These are phyloP conservation scores for Sigmodon hispidus DNA, from an alignment of 2,113 vertebrate genomes.

Conservation along the genomic window DNA sequence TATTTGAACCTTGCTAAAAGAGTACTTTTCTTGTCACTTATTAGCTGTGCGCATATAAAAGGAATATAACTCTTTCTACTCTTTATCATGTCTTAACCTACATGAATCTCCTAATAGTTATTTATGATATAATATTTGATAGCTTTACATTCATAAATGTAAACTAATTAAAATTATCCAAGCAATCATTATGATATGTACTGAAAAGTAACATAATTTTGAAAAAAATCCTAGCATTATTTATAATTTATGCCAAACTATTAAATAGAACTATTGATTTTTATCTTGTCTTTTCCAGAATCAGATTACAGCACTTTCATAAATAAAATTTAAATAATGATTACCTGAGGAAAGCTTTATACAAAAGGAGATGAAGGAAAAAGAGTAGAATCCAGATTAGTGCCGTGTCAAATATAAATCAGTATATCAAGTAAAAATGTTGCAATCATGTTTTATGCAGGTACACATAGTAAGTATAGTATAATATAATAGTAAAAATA, in stretches of 20 bases:
- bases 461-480: too few relatives aligned
- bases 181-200: not conserved
- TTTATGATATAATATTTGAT: not conserved
- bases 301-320: not conserved
- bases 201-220: not conserved
- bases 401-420: not conserved
- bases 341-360: not conserved
- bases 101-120: not conserved
- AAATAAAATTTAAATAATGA: not conserved
- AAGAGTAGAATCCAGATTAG: not conserved
- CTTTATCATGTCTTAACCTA: not conserved
- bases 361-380: not conserved
- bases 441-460: not conserved
- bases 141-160: not conserved
- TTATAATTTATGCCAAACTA: constrained; percentile 4
- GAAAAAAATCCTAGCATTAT: not conserved
- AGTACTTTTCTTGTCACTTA: not conserved
- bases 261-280: not conserved
- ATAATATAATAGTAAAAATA: not conserved
- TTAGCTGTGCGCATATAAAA: not conserved
- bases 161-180: not conserved
- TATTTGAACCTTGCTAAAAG: not conserved
- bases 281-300: not conserved
- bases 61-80: not conserved
- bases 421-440: not conserved